Evolutionary conservation across 2,888 invertebrate genomes (phyloP).

Genomic region (Cyrtodaria siliqua): DNA sequence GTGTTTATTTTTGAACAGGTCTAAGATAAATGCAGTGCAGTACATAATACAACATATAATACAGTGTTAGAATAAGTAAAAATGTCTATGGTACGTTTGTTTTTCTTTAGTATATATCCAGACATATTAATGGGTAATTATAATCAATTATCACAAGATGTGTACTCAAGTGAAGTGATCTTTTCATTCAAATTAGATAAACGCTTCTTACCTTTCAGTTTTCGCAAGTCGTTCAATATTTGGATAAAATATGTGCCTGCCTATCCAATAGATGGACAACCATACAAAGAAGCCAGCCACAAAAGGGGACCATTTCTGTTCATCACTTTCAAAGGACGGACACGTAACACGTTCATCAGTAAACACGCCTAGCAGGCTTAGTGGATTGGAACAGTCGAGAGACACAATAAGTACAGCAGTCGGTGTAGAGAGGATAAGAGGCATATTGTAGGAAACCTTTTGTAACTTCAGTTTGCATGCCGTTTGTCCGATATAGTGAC

Average conservation of each 20-base stretch:
- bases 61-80: no score
- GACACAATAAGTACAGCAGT: conserved; percentile 61
- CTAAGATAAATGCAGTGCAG: no score
- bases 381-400: conserved; percentile 46
- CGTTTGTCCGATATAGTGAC: conserved; percentile 86
- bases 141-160: no score
- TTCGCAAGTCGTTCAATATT: conserved; percentile 79
- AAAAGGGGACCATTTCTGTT: conserved; percentile 38
- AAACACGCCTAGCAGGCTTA: conserved; percentile 24
- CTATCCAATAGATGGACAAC: conserved; percentile 80
- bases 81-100: no score
- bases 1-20: no score
- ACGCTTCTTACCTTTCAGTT: conserved; percentile 77
- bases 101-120: no score
- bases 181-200: no score
- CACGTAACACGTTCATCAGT: conserved; percentile 42
- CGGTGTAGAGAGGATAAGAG: conserved; percentile 85
- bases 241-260: conserved; percentile 82
- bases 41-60: no score
- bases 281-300: conserved; percentile 68
- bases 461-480: conserved; percentile 87
- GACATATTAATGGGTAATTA: no score
- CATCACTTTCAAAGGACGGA: not conserved
- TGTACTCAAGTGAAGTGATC: no score
- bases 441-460: conserved; percentile 85